These are phyloP conservation scores for Triops cancriformis DNA, from an alignment of 1,140 invertebrate genomes.

Conservation along the genomic window DNA sequence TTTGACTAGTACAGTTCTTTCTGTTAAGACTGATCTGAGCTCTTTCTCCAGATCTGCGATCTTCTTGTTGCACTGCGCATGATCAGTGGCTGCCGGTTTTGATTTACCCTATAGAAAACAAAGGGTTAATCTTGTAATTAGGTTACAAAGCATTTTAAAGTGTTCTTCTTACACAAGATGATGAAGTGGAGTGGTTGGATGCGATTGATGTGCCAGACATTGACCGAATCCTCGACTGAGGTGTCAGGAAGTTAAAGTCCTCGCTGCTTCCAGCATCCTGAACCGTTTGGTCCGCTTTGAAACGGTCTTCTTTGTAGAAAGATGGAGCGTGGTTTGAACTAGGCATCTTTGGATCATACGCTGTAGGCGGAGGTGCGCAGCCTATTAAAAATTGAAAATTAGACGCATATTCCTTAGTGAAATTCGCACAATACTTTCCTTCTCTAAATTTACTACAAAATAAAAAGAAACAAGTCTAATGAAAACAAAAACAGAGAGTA, in stretches of 20 bases:
- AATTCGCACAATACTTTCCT: background rate
- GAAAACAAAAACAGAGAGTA: background rate
- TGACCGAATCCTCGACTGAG: background rate
- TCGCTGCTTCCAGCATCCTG: background rate
- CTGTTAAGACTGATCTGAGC: background rate
- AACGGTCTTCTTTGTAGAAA: constrained; percentile 19
- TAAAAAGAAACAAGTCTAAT: background rate
- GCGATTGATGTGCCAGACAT: constrained; percentile 19
- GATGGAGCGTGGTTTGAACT: background rate
- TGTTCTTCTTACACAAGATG: background rate
- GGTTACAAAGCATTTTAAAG: background rate
- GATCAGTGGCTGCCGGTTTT: background rate
- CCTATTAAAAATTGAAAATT: background rate
- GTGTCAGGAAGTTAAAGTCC: background rate
- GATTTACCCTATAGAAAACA: background rate
- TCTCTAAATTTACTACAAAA: background rate
- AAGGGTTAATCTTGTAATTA: background rate
- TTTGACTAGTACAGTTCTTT: background rate
- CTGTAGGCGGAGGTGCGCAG: constrained; percentile 24
- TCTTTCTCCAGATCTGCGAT: constrained; percentile 24
- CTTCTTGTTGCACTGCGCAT: constrained; percentile 21
- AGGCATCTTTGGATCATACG: constrained; percentile 25
- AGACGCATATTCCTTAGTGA: background rate
- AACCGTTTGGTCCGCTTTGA: background rate
- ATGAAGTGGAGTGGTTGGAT: background rate